These are phyloP conservation scores for Leguminivora glycinivorella DNA, from an alignment of 1,140 invertebrate genomes.

Conservation along the genomic window DNA sequence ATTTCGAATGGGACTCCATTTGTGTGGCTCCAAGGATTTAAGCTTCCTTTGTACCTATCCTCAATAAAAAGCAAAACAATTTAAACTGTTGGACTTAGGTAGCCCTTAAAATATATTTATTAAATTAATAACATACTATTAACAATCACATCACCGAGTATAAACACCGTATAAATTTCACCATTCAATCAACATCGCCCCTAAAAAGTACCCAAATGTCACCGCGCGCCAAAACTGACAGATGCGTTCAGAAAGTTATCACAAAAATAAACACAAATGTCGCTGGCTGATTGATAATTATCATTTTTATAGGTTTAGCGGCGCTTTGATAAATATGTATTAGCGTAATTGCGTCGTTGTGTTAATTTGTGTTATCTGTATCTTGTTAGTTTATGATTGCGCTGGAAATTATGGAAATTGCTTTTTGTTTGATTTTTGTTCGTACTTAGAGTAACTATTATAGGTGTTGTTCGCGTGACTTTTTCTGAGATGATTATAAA, in stretches of 20 bases:
- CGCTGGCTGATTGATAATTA: conserved; percentile 28
- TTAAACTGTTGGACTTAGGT: no score
- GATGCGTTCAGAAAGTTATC: conserved; percentile 24
- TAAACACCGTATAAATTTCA: conserved; percentile 8
- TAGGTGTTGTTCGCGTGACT: no score
- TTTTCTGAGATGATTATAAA: no score
- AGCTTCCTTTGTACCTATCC: no score
- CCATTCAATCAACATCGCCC: conserved; percentile 18
- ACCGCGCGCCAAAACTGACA: conserved; percentile 27
- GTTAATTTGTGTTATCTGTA: conserved; percentile 24
- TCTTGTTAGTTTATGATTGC: conserved; percentile 12
- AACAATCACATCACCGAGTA: not conserved
- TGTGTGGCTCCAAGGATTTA: no score
- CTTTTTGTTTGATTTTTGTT: not conserved
- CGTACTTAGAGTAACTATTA: not conserved
- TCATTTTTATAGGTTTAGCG: conserved; percentile 26
- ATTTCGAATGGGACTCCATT: no score
- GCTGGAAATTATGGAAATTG: not conserved
- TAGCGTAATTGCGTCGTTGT: conserved; percentile 9
- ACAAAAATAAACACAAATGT: conserved; percentile 29
- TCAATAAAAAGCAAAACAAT: no score
- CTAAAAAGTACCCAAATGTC: conserved; percentile 28
- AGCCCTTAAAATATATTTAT: no score
- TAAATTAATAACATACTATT: no score
- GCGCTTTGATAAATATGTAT: conserved; percentile 25